Evolutionary conservation across 2,888 invertebrate genomes (phyloP).

Genomic region (Plemyria rubiginata): DNA sequence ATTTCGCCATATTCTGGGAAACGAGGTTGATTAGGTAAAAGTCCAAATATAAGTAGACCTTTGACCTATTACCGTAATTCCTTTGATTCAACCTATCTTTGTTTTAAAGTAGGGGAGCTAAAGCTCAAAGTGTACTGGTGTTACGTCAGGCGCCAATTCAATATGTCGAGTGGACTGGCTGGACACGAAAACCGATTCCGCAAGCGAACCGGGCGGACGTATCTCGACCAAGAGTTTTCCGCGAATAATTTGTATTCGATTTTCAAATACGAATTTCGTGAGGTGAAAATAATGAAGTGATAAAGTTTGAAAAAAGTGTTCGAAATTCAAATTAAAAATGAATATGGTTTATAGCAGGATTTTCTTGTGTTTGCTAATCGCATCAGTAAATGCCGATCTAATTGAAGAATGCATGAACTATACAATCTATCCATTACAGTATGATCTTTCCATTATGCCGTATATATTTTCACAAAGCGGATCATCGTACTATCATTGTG

Average conservation of each 20-base stretch:
- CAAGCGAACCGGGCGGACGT: slow-evolving; percentile 64
- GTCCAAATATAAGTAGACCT: slow-evolving; percentile 39
- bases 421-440: slow-evolving; percentile 77
- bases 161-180: slow-evolving; percentile 43
- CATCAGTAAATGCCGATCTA: slow-evolving; percentile 55
- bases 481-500: slow-evolving; percentile 70
- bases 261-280: not conserved
- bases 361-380: slow-evolving; percentile 51
- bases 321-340: slow-evolving; percentile 21
- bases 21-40: no score
- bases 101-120: slow-evolving; percentile 36
- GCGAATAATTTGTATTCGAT: slow-evolving; percentile 25
- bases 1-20: no score
- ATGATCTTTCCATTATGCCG: slow-evolving; percentile 69
- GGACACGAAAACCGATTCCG: slow-evolving; percentile 53
- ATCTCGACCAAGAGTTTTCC: slow-evolving; percentile 29
- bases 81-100: slow-evolving; percentile 7
- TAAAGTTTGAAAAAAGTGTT: slow-evolving; percentile 23
- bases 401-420: slow-evolving; percentile 77
- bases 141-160: slow-evolving; percentile 56
- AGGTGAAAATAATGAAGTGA: slow-evolving; percentile 1
- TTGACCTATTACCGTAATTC: slow-evolving; percentile 41
- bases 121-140: slow-evolving; percentile 51
- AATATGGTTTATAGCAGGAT: slow-evolving; percentile 48
- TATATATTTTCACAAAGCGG: slow-evolving; percentile 53